Percentiles rank a stretch among this genome's conserved stretches.
Conservation (phyloP, 1,140 invertebrate species). For the Oreohelix idahoensis region DNA sequence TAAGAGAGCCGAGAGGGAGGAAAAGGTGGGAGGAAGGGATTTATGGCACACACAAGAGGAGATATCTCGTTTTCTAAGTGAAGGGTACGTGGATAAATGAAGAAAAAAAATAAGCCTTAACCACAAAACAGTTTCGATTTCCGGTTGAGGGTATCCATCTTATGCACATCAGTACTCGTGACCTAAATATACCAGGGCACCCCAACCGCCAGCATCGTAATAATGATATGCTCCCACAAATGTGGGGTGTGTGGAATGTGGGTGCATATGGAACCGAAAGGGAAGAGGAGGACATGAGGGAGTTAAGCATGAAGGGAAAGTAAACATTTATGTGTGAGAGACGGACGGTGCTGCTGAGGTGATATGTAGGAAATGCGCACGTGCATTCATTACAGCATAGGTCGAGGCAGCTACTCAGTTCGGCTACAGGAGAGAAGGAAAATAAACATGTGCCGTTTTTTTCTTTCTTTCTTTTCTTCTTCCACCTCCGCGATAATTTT, state of each 20-base stretch:
- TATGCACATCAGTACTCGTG: not conserved
- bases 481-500: not conserved
- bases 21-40: not conserved
- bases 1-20: not conserved
- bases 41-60: too few species aligned
- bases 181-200: constrained; percentile 2
- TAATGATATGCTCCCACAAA: not conserved
- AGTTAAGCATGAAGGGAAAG: not conserved
- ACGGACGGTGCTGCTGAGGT: not conserved
- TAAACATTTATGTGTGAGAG: not conserved
- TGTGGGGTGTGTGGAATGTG: not conserved
- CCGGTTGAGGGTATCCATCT: not conserved
- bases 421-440: not conserved
- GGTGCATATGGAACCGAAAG: not conserved
- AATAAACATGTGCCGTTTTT: not conserved
- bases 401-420: not conserved
- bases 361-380: not conserved
- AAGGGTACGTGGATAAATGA: not conserved
- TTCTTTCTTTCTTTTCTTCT: not conserved
- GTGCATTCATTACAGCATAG: not conserved
- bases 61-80: not conserved
- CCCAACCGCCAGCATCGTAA: not conserved
- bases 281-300: not conserved
- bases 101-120: not conserved
- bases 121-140: not conserved